Evolutionary conservation across 2,113 vertebrate genomes (phyloP), one percentile per base, ranked within the genome.

Genomic region (Takifugu flavidus): DNA sequence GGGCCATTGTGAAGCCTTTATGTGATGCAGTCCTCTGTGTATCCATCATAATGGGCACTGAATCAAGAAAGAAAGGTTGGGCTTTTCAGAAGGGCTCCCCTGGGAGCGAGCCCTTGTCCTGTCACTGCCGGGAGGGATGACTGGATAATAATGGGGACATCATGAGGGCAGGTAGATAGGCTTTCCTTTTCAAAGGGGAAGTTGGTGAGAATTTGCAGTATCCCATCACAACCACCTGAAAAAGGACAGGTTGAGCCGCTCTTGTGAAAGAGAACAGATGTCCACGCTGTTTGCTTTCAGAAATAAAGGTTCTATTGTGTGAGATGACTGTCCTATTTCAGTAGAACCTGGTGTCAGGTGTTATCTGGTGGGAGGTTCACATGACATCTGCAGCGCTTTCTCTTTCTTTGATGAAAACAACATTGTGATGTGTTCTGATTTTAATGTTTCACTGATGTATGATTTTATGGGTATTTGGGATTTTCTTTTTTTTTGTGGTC

Each of bases 91-190:
- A 51, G 76, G 74, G 54, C 50, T 55, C 81, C 73, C 74, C 59
- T 60, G 83, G 85, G 86, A 84, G 42, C 15, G n/a, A 75, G 70
- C 78, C 80, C 77, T 83, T 72, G 71, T 87, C 79, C 82, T 83
- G 73, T 82, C 81, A 53, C 79, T 31, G 59, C 53, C 50, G 4
- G 56, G 67, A 82, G 80, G 80, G 80, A 78, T 34, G 63, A 62
- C 31, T 76, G 74, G 78, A 81, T 80, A 83, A 85, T 86, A 84
- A 89, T 86, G 62, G 77, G 86, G 83, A 82, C 87, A 87, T 85
- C 87, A 86, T 69, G 69, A 77, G 76, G 80, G 74, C 77, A 68
- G 64, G 65, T 39, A 82, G 83, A 88, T 82, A 83, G 78, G 56
- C 67, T 80, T 78, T 68, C 54, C 77, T 67, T 74, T 79, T 81